These are phyloP conservation scores for Tiliacea citrago DNA, from an alignment of 2,888 invertebrate species.

Conservation along the genomic window DNA sequence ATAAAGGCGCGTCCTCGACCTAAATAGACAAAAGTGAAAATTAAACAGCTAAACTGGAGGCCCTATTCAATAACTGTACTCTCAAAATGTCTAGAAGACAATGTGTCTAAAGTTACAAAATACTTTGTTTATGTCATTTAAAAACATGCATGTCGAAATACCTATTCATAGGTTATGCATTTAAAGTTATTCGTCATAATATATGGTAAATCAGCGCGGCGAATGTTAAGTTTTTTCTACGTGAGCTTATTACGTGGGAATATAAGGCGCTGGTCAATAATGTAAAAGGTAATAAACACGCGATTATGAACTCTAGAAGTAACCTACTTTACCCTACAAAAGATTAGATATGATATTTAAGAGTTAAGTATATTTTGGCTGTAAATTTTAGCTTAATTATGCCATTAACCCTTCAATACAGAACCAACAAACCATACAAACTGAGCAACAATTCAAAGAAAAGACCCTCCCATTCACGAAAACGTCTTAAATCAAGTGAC, in stretches of 20 bases:
- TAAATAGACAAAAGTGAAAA: conserved; percentile 85
- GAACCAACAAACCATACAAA: background rate
- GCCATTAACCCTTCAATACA: background rate
- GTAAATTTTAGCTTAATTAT: background rate
- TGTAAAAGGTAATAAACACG: background rate
- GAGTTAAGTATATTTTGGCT: background rate
- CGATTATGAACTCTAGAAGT: background rate
- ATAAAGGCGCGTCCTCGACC: conserved; percentile 85
- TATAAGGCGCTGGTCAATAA: background rate
- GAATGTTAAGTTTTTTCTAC: conserved; percentile 40
- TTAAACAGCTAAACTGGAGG: conserved; percentile 74
- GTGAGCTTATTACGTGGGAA: conserved; percentile 17
- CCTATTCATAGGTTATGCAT: conserved; percentile 61
- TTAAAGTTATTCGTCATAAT: conserved; percentile 56
- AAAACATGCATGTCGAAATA: conserved; percentile 54
- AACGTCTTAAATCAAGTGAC: conserved; percentile 20
- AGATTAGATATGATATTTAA: background rate
- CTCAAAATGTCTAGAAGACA: conserved; percentile 40
- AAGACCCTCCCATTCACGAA: conserved; percentile 33
- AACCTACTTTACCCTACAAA: background rate
- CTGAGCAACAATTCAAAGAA: background rate
- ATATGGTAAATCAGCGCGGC: conserved; percentile 15
- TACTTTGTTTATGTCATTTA: conserved; percentile 55
- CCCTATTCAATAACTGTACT: conserved; percentile 57
- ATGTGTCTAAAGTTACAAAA: conserved; percentile 53